Evolutionary conservation across 2,797 vertebrate genomes (phyloP), one percentile per base, ranked within the genome.

Genomic region (Lutra lutra): DNA sequence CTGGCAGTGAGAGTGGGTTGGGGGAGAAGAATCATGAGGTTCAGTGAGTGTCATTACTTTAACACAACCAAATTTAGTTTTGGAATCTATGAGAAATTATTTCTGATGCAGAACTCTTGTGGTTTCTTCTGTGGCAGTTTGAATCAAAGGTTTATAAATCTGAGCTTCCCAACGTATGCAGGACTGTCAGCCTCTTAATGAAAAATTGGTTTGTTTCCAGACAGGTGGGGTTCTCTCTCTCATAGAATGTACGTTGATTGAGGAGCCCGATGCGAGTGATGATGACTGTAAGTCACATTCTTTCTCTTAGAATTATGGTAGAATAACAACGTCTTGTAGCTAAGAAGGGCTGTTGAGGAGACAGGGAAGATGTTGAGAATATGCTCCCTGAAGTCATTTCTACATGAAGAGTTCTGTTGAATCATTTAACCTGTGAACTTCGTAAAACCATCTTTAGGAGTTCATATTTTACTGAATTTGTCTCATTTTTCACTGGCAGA

Each of bases 201-300:
- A 86, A 70, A 78, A 73, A 78, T 66, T 80, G 73, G 46, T 98
- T 98, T 98, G 85, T 98, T 98, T 98, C 94, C 98, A 99, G 99
- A 99, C 99, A 99, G 99, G 99, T 91, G 99, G 99, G n/a, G 99
- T 99, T 96, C 98, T 99, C 88, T 99, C 99, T 70, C 99, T 99
- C 54, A 99, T 99, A 84, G 99, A 99, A 94, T 99, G 99, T 98
- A 99, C 99, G 0, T 98, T 99, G 97, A 99, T 99, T 2, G 99
- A 99, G 96, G 99, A 99, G 97, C 98, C 99, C 2, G 99, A 99
- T 5, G 98, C 98, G n/a, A 99, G 98, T 62, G 99, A 99, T 0
- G 99, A 99, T 96, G 99, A 99, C 60, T 98, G 99, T 99, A 99
- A 99, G 99, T 99, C 97, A 88, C 66, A 35, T 97, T 97, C 88